Base-by-base conservation (phyloP, 2,888 invertebrate genomes). In the Blera fallax region DNA sequence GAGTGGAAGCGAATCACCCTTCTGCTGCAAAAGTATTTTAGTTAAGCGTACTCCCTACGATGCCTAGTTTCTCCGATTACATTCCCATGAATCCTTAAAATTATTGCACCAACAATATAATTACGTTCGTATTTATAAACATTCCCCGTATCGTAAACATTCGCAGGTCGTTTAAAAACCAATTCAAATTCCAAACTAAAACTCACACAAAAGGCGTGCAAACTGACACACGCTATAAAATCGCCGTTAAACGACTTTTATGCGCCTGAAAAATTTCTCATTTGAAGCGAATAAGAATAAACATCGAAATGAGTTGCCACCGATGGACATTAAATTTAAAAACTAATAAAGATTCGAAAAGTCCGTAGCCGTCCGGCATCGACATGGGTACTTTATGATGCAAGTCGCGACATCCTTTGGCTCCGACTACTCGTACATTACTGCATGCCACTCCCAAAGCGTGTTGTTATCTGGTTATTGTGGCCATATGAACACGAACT, bases 381-480 rank as follows among this genome's bases (percentile, higher is more conserved):
- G 70, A 54, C 73, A 43, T 65, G 85, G 77, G 37, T 77, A 67
- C 81, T 85, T 85, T 85, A 85, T 50, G 85, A 81, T 45, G 37
- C 76, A 81, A 77, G 81, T 58, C 76, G 72, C 67, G 64, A 14
- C 54, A 52, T 45, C 60, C 43, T 72, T n/a, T 65, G 37, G 60
- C 43, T 37, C 24, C 43, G 60, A 69, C 67, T 43, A 60, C 37
- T 58, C 37, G 60, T 62, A 72, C 62, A 74, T 37, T 67, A 60
- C 45, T 65, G 18, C 27, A 43, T 64, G 64, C 74, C 74, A 65
- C 76, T 77, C 76, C 43, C 62, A 74, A 43, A 1, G 14, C 24
- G 2, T 4, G 4, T 3, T 43, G 56, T 79, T 74, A 70, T 84
- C 74, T 80, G 70, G 64, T 70, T 65, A 70, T 70, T 74, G 70